A percentile compares a stretch with the other conserved stretches of the same genome.
phyloP scores from a whole-genome alignment of 2,888 invertebrate genomes.

The Rhamphomyia laevipes region DNA sequence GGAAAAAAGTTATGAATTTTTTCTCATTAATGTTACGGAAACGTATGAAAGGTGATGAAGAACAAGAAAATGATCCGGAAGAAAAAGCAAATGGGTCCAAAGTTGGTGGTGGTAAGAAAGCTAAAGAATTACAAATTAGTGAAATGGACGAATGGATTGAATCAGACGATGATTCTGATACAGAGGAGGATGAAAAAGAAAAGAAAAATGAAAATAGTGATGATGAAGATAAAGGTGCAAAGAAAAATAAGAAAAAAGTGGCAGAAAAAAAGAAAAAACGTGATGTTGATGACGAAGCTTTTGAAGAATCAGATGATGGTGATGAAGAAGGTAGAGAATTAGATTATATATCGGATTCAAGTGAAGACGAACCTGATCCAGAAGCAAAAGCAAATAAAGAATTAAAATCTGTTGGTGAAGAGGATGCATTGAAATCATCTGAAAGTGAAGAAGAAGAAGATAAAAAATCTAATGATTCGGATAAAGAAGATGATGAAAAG shows the following conservation, averaged over 20 bases:
- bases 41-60: constrained; percentile 59
- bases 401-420: constrained; percentile 81
- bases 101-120: constrained; percentile 33
- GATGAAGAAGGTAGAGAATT: constrained; percentile 91
- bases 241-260: constrained; percentile 46
- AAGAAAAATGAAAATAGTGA: constrained; percentile 48
- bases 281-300: constrained; percentile 76
- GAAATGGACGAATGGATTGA: constrained; percentile 92
- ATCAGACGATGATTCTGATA: constrained; percentile 67
- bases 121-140: constrained; percentile 67
- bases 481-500: constrained; percentile 62
- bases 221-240: constrained; percentile 50
- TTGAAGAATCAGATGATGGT: constrained; percentile 94
- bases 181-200: constrained; percentile 55
- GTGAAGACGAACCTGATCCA: constrained; percentile 60
- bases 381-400: constrained; percentile 69
- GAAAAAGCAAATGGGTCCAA: constrained; percentile 49
- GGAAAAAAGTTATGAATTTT: constrained; percentile 92
- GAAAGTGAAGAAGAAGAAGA: constrained; percentile 79
- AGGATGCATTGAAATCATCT: constrained; percentile 75
- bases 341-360: constrained; percentile 87
- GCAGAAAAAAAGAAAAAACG: constrained; percentile 61
- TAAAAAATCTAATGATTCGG: constrained; percentile 63
- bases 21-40: constrained; percentile 91
- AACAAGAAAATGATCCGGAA: constrained; percentile 50